phyloP scores from a whole-genome alignment of 2,888 invertebrate species.

The Drymonia ruficornis region DNA sequence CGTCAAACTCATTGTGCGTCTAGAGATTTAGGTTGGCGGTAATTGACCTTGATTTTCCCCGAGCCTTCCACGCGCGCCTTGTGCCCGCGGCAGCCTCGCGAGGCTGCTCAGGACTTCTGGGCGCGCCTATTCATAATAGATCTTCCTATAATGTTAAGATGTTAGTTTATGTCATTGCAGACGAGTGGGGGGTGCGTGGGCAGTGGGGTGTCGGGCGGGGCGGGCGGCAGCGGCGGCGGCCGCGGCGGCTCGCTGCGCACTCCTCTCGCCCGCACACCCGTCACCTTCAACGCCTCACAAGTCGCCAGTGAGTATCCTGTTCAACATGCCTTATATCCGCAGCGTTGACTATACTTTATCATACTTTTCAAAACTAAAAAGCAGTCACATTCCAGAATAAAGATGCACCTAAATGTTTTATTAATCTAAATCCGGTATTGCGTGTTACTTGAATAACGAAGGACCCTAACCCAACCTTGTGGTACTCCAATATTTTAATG shows the following conservation, averaged over 20 bases:
- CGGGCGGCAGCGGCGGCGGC: conserved; percentile 62
- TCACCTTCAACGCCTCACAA: conserved; percentile 78
- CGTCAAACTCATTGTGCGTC: too few species aligned
- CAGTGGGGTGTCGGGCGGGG: conserved; percentile 25
- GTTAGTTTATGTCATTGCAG: conserved; percentile 40
- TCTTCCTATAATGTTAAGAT: conserved; percentile 2
- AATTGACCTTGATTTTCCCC: too few species aligned
- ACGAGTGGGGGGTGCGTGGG: conserved; percentile 58
- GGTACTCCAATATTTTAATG: neutral
- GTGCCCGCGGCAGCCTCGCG: too few species aligned
- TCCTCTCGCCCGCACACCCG: conserved; percentile 78
- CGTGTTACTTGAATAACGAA: neutral
- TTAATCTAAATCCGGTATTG: neutral
- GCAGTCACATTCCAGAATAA: too few species aligned
- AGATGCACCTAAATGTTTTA: too few species aligned
- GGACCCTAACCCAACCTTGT: neutral
- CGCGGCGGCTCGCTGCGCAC: conserved; percentile 77
- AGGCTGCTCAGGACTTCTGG: too few species aligned
- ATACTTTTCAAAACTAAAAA: too few species aligned
- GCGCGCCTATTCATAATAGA: too few species aligned
- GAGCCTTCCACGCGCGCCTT: too few species aligned
- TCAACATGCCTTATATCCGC: neutral
- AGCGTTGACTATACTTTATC: too few species aligned
- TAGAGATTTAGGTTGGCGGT: too few species aligned
- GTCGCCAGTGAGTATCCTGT: conserved; percentile 70